Evolutionary conservation across 2,113 vertebrate species (phyloP).

Genomic region (Brachirus orientalis): DNA sequence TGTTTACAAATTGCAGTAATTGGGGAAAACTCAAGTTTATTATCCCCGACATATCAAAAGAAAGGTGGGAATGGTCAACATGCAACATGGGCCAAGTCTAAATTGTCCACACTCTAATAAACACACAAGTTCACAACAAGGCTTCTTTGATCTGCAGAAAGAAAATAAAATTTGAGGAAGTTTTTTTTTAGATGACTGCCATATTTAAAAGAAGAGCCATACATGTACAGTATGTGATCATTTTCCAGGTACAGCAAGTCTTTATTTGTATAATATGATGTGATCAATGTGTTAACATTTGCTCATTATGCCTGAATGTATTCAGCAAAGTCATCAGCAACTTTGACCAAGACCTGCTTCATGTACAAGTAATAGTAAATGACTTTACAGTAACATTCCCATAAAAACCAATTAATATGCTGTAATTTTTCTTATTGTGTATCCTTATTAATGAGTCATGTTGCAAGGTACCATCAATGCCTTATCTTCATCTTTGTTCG

Average conservation of each 20-base stretch:
- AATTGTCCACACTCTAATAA: background rate
- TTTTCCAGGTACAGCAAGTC: no score
- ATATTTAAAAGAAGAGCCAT: no score
- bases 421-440: background rate
- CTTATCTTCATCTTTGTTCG: no score
- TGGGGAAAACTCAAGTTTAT: conserved; percentile 1
- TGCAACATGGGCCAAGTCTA: background rate
- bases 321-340: background rate
- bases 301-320: background rate
- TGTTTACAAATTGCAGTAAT: background rate
- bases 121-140: no score
- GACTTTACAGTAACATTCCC: background rate
- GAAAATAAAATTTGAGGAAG: background rate
- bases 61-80: background rate
- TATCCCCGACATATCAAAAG: background rate
- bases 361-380: conserved; percentile 1
- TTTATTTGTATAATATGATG: background rate
- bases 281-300: conserved; percentile 14
- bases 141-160: conserved; percentile 8
- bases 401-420: conserved; percentile 2
- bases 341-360: conserved; percentile 2
- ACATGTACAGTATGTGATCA: no score
- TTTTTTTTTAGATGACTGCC: background rate
- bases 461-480: background rate
- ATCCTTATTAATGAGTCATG: conserved; percentile 1